These are phyloP conservation scores for Amphipyra tragopoginis DNA, from an alignment of 2,888 invertebrate species.

Conservation along the genomic window DNA sequence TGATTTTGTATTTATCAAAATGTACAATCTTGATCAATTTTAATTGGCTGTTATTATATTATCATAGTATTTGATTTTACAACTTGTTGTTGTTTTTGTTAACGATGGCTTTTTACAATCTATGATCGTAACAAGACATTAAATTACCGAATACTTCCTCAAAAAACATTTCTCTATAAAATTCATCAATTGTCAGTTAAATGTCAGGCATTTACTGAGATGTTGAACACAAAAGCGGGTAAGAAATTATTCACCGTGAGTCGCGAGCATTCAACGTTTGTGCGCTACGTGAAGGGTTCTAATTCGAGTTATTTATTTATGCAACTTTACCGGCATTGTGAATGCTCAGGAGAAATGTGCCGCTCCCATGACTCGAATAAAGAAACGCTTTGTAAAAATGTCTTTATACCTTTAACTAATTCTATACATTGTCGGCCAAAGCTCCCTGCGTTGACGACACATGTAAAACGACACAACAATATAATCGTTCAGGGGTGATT, in stretches of 20 bases:
- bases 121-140: conserved; percentile 5
- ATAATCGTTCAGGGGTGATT: too few species aligned
- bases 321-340: conserved; percentile 73
- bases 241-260: conserved; percentile 71
- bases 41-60: conserved; percentile 28
- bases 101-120: conserved; percentile 18
- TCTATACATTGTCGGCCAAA: conserved; percentile 59
- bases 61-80: conserved; percentile 10
- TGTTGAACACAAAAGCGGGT: conserved; percentile 65
- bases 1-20: conserved; percentile 19
- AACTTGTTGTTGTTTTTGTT: conserved; percentile 23
- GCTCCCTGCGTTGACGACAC: conserved; percentile 31
- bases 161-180: conserved; percentile 48
- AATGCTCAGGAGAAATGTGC: conserved; percentile 70
- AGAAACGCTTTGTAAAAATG: conserved; percentile 68
- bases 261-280: conserved; percentile 66
- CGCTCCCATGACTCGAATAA: conserved; percentile 63
- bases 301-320: conserved; percentile 82
- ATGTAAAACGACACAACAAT: too few species aligned
- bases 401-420: conserved; percentile 67
- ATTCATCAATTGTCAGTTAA: conserved; percentile 64
- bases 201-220: conserved; percentile 64
- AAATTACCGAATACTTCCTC: conserved; percentile 26
- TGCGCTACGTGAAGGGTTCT: conserved; percentile 76
- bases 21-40: conserved; percentile 10